Conservation (phyloP, 2,888 invertebrate genomes). For the Apamea monoglypha region DNA sequence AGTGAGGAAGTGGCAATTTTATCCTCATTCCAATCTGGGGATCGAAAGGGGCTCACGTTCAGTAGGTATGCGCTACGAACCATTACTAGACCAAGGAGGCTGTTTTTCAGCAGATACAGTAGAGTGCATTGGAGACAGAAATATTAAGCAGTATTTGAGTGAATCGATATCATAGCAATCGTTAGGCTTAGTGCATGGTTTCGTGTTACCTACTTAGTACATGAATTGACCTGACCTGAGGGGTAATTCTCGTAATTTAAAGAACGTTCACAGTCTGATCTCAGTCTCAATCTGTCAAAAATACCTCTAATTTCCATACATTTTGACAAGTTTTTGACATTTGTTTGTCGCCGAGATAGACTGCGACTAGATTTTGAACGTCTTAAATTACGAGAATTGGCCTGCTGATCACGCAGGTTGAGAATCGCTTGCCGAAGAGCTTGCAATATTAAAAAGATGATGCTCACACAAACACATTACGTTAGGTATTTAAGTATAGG, state of each 20-base stretch:
- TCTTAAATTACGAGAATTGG: too few relatives aligned
- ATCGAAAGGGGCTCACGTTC: not conserved
- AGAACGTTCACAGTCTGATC: too few relatives aligned
- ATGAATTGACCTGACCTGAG: too few relatives aligned
- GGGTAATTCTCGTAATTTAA: too few relatives aligned
- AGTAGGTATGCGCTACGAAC: not conserved
- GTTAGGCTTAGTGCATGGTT: not conserved
- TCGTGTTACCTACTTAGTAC: not conserved
- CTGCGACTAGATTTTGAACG: too few relatives aligned
- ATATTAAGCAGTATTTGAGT: not conserved
- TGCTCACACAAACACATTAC: conserved; percentile 5
- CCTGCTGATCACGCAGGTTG: conserved; percentile 20
- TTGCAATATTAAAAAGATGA: conserved; percentile 14
- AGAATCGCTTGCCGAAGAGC: conserved; percentile 14
- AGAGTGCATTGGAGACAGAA: not conserved
- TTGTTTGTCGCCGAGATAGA: too few relatives aligned
- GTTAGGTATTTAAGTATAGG: conserved; percentile 10
- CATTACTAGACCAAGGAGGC: too few relatives aligned
- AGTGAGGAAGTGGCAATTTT: too few relatives aligned
- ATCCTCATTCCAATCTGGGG: not conserved
- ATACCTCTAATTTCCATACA: too few relatives aligned
- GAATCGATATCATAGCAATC: not conserved
- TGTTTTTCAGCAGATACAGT: not conserved
- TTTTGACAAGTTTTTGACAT: too few relatives aligned
- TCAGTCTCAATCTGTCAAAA: too few relatives aligned